phyloP scores from a whole-genome alignment of 2,113 vertebrate species.

The Misgurnus anguillicaudatus region DNA sequence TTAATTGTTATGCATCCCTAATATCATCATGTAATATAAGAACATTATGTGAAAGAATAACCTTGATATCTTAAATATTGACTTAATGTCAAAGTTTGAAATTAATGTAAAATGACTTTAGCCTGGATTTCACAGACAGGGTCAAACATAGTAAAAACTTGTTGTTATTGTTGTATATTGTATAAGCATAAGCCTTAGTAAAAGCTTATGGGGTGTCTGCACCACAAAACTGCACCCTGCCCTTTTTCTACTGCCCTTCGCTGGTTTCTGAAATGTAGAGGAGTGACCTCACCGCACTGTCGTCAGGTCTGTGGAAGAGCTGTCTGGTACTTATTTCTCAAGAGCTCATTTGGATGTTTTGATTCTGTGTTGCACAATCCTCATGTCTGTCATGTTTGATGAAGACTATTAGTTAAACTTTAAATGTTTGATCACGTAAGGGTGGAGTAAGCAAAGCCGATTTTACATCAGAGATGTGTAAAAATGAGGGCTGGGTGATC shows the following conservation, averaged over 20 bases:
- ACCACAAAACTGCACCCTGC: slow-evolving; percentile 46
- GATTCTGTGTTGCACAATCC: slow-evolving; percentile 18
- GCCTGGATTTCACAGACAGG: too few species aligned
- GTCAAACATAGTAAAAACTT: neutral
- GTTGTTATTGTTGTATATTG: neutral
- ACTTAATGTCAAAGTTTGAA: too few species aligned
- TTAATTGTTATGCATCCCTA: too few species aligned
- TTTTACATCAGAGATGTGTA: neutral
- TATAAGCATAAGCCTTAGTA: neutral
- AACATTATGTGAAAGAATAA: too few species aligned
- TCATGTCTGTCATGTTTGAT: neutral
- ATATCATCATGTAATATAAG: too few species aligned
- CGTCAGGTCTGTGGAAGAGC: slow-evolving; percentile 49
- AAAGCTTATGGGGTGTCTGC: slow-evolving; percentile 17
- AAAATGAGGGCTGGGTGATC: neutral
- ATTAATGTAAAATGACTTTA: too few species aligned
- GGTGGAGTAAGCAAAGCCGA: neutral
- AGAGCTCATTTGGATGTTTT: slow-evolving; percentile 50
- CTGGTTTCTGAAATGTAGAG: slow-evolving; percentile 56
- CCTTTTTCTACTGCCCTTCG: slow-evolving; percentile 46
- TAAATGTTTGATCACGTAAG: neutral
- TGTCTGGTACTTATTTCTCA: slow-evolving; percentile 46
- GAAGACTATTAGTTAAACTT: neutral
- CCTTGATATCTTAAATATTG: too few species aligned
- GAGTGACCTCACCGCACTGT: slow-evolving; percentile 50